A percentile compares a stretch with the other conserved stretches of the same genome.
phyloP scores from a whole-genome alignment of 2,113 vertebrate species.

The Indicator maculatus region DNA sequence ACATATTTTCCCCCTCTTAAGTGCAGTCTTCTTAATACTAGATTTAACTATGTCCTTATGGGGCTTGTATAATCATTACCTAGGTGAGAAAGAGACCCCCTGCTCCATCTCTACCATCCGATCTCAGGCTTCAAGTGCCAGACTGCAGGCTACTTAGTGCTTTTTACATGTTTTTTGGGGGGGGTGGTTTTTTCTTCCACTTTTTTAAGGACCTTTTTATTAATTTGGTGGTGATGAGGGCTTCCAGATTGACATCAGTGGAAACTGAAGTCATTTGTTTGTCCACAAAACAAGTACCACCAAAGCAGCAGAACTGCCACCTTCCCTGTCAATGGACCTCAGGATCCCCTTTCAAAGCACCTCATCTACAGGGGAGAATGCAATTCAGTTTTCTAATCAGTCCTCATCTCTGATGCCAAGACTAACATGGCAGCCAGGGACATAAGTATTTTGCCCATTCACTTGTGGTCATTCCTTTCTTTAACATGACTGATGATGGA shows the following conservation, averaged over 20 bases:
- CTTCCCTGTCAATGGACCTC: not conserved
- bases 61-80: constrained; percentile 69
- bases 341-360: not conserved
- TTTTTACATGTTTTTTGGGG: constrained; percentile 11
- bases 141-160: not conserved
- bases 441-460: not conserved
- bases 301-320: rapidly evolving
- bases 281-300: not conserved
- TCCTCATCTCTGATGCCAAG: not conserved
- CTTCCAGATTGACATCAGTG: not conserved
- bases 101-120: constrained; percentile 12
- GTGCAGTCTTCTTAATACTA: constrained; percentile 75
- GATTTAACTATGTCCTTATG: constrained; percentile 85
- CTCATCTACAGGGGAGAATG: not conserved
- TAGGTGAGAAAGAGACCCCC: constrained; percentile 72
- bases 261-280: constrained; percentile 33
- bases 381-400: not conserved
- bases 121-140: not conserved
- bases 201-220: not conserved
- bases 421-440: not conserved
- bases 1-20: constrained; percentile 81
- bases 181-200: not conserved
- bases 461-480: not conserved
- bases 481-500: rapidly evolving
- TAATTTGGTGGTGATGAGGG: constrained; percentile 26